Evolutionary conservation across 2,797 vertebrate genomes (phyloP), one percentile per base, ranked within the genome.

Genomic region (Australoheros facetus): DNA sequence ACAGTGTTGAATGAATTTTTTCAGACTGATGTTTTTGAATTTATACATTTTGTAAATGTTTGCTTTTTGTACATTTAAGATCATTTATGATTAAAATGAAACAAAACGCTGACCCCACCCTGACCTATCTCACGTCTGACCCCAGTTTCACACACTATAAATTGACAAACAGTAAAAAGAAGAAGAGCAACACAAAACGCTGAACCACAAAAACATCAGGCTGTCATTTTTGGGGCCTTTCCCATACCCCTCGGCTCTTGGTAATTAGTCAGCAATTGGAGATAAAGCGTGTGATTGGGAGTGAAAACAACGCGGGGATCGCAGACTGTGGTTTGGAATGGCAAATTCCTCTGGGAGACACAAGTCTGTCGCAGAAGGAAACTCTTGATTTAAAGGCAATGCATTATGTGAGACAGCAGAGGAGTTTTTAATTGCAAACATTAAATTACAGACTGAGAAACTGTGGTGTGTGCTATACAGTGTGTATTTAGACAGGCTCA

Each of bases 191-290:
- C 94, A 89, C 89, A 93, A 95, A 91, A 92, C 81, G 82, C 88
- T 72, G 75, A 90, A 94, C 94, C 93, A 87, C 94, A 93, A 90
- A 92, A 92, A 90, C 91, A 92, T 89, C 91, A 94, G 88, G 88
- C 93, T 94, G 92, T 85, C 90, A 90, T 93, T 93, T 93, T 90
- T 87, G 89, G 91, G 92, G 91, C 87, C 89, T 84, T 91, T 94
- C 93, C 90, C 93, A 88, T 90, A 87, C 87, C 88, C 88, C 89
- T 85, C 87, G 84, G 88, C 90, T 90, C 92, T 93, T 89, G 93
- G 91, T 95, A 94, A 96, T 95, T 95, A 95, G 95, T 95, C 93
- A 93, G 93, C 92, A 86, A 91, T 93, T 92, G 91, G 84, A 92
- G 91, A 94, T 92, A 93, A 93, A 94, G 91, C 78, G 71, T 93